phyloP scores from a whole-genome alignment of 1,140 invertebrate species.

The Wiebesia pumilae region DNA sequence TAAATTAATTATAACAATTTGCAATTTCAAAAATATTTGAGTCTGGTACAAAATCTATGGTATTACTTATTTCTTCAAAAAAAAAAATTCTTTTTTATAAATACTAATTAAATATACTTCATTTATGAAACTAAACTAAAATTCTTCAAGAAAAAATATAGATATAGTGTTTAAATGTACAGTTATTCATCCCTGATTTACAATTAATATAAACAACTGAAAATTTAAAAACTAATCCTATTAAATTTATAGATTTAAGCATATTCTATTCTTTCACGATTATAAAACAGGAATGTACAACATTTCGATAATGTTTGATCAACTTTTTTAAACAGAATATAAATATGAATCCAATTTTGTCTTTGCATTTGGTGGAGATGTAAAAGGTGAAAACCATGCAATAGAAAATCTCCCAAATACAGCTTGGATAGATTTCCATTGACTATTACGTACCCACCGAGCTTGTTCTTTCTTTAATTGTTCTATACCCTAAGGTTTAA shows the following conservation, averaged over 20 bases:
- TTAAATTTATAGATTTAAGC: conserved; percentile 1
- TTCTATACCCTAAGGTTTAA: conserved; percentile 87
- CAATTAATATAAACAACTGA: not conserved
- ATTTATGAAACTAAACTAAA: not conserved
- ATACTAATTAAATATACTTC: too few relatives aligned
- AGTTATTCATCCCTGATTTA: not conserved
- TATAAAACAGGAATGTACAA: not conserved
- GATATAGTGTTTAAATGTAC: too few relatives aligned
- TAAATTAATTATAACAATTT: too few relatives aligned
- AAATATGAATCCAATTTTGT: conserved; percentile 84
- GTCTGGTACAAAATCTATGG: too few relatives aligned
- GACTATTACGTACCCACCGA: conserved; percentile 91
- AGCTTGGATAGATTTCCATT: conserved; percentile 94
- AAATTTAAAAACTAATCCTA: conserved; percentile 10
- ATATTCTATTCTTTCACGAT: not conserved
- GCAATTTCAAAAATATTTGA: too few relatives aligned
- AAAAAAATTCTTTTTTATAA: too few relatives aligned
- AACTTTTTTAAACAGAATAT: conserved; percentile 80
- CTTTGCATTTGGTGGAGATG: conserved; percentile 83
- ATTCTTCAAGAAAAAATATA: not conserved
- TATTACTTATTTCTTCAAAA: too few relatives aligned
- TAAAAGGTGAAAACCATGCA: conserved; percentile 96
- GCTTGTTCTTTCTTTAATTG: conserved; percentile 96
- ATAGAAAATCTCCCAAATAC: conserved; percentile 96
- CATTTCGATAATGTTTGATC: not conserved